phyloP scores from a whole-genome alignment of 37 sponge, comb jelly and placozoan genomes.

The Ephydatia muelleri region DNA sequence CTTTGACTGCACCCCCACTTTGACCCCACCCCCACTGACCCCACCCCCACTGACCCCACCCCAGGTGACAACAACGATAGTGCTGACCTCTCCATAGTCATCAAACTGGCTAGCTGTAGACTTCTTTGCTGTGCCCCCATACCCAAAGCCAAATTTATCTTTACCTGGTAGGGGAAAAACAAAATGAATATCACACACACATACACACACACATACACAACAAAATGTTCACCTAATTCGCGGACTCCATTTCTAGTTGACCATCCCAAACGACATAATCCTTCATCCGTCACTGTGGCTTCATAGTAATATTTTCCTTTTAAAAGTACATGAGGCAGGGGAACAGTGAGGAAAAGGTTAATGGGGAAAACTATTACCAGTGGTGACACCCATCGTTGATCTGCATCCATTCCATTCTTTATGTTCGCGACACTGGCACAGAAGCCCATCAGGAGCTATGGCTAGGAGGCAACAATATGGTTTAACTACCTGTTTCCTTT shows the following conservation, averaged over 20 bases:
- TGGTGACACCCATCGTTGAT: constrained; percentile 62
- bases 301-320: constrained; percentile 87
- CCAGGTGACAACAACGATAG: not conserved
- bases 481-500: too few relatives aligned
- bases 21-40: too few relatives aligned
- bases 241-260: constrained; percentile 66
- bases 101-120: constrained; percentile 86
- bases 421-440: constrained; percentile 89
- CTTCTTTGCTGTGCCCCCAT: constrained; percentile 98
- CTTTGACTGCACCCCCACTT: too few relatives aligned
- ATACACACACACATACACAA: not conserved
- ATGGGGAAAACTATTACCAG: too few relatives aligned
- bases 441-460: constrained; percentile 83
- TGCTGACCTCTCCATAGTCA: constrained; percentile 92
- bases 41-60: too few relatives aligned
- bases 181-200: not conserved
- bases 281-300: constrained; percentile 94
- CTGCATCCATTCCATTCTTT: constrained; percentile 83
- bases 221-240: constrained; percentile 73
- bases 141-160: constrained; percentile 92
- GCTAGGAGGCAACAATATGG: constrained; percentile 55
- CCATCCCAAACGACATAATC: constrained; percentile 95
- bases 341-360: not conserved
- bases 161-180: constrained; percentile 36
- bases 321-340: not conserved